Evolutionary conservation across 2,888 invertebrate genomes (phyloP).

Genomic region (Macrostomum cliftonense): DNA sequence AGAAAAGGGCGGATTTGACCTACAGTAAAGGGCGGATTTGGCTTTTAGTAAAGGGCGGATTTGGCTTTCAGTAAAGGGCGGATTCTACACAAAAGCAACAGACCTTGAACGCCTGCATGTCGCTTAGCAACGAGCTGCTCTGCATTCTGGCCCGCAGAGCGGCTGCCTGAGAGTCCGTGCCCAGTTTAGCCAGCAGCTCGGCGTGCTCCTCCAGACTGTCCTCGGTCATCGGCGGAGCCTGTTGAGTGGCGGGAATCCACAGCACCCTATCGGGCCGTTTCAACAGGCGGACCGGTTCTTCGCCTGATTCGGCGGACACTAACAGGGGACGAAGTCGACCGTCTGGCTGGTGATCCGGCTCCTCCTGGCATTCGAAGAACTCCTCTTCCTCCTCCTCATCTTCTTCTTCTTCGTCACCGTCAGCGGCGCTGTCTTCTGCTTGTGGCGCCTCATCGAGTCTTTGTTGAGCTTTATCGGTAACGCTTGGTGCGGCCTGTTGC

Average conservation of each 20-base stretch:
- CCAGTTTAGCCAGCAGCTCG: conserved; percentile 63
- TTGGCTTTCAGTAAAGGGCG: too few species aligned
- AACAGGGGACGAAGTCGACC: too few species aligned
- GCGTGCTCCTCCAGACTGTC: conserved; percentile 84
- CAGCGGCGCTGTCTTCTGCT: conserved; percentile 10
- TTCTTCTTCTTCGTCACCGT: conserved; percentile 13
- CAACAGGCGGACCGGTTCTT: conserved; percentile 37
- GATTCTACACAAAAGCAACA: too few species aligned
- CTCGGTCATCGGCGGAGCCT: conserved; percentile 87
- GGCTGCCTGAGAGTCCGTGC: conserved; percentile 61
- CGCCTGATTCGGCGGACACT: too few species aligned
- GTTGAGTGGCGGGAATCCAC: conserved; percentile 63
- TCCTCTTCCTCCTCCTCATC: conserved; percentile 20
- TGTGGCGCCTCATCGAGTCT: too few species aligned
- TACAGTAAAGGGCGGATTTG: too few species aligned
- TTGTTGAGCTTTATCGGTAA: too few species aligned
- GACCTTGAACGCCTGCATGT: conserved; percentile 93
- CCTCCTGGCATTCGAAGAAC: conserved; percentile 31
- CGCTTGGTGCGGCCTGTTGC: too few species aligned
- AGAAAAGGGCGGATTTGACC: too few species aligned
- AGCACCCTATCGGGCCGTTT: conserved; percentile 49
- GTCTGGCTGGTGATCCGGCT: conserved; percentile 5
- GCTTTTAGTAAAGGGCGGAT: too few species aligned
- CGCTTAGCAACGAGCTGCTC: conserved; percentile 77
- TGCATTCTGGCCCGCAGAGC: conserved; percentile 76